These are phyloP conservation scores for Drosophila ambigua DNA, from an alignment of 1,140 invertebrate genomes.

Conservation along the genomic window DNA sequence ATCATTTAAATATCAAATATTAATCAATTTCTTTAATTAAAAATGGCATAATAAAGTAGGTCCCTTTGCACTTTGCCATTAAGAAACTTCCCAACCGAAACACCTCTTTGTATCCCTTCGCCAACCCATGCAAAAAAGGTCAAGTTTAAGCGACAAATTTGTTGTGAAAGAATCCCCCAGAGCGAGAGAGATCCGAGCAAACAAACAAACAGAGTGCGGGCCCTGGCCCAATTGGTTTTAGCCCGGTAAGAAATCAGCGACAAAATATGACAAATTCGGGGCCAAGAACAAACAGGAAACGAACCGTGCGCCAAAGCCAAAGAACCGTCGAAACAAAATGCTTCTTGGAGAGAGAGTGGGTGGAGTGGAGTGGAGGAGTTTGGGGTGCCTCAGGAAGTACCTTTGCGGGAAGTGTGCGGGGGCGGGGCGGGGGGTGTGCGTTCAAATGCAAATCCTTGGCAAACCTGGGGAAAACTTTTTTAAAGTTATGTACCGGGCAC, in stretches of 20 bases:
- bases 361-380: too few relatives aligned
- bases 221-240: constrained; percentile 25
- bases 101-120: not conserved
- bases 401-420: too few relatives aligned
- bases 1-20: not conserved
- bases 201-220: constrained; percentile 27
- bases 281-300: constrained; percentile 56
- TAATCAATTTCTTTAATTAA: not conserved
- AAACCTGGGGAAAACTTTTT: constrained; percentile 74
- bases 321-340: constrained; percentile 39
- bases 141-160: constrained; percentile 54
- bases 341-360: constrained; percentile 35
- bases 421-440: constrained; percentile 23
- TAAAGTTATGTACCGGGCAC: constrained; percentile 54
- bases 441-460: constrained; percentile 78
- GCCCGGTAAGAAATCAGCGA: constrained; percentile 51
- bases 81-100: not conserved
- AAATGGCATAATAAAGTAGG: too few relatives aligned
- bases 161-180: constrained; percentile 36
- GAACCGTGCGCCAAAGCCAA: constrained; percentile 15
- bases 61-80: not conserved
- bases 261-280: constrained; percentile 61
- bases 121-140: constrained; percentile 28
- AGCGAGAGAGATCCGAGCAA: constrained; percentile 31
- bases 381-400: too few relatives aligned